Evolutionary conservation across 1,140 invertebrate species (phyloP).

Genomic region (Vanessa tameamea): DNA sequence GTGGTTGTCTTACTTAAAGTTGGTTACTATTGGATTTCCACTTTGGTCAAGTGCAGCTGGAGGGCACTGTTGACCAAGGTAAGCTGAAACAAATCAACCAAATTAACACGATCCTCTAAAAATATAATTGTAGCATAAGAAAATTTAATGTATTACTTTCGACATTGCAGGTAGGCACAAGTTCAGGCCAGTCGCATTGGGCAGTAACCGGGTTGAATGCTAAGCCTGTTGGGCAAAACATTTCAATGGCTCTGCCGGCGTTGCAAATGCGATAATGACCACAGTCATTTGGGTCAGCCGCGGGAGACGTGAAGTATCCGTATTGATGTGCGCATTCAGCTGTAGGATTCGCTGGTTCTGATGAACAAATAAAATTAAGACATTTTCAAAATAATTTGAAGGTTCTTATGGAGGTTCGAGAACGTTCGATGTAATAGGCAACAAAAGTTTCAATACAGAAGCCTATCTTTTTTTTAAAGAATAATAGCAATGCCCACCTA

Average conservation of each 20-base stretch:
- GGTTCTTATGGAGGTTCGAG: too few relatives aligned
- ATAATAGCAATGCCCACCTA: too few relatives aligned
- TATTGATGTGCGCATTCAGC: conserved; percentile 91
- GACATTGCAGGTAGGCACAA: conserved; percentile 86
- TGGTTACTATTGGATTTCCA: conserved; percentile 25
- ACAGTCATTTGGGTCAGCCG: conserved; percentile 74
- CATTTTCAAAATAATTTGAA: too few relatives aligned
- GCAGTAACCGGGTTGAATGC: conserved; percentile 88
- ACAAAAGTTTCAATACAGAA: too few relatives aligned
- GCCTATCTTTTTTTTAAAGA: too few relatives aligned
- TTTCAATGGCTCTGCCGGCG: conserved; percentile 83
- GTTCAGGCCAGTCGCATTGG: conserved; percentile 92
- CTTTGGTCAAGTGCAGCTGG: conserved; percentile 20
- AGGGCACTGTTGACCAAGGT: conserved; percentile 32
- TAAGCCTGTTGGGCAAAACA: conserved; percentile 89
- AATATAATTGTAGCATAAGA: neutral
- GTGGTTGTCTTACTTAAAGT: conserved; percentile 29
- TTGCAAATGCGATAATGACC: conserved; percentile 79
- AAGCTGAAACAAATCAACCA: conserved; percentile 15
- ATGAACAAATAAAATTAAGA: conserved; percentile 2
- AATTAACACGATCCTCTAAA: neutral
- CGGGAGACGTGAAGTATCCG: conserved; percentile 87
- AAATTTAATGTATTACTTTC: conserved; percentile 79
- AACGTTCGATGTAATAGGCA: too few relatives aligned
- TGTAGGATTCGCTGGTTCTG: conserved; percentile 81